Evolutionary conservation across 2,113 vertebrate species (phyloP), one percentile per base, ranked within the genome.

Genomic region (Syrmaticus mikado): DNA sequence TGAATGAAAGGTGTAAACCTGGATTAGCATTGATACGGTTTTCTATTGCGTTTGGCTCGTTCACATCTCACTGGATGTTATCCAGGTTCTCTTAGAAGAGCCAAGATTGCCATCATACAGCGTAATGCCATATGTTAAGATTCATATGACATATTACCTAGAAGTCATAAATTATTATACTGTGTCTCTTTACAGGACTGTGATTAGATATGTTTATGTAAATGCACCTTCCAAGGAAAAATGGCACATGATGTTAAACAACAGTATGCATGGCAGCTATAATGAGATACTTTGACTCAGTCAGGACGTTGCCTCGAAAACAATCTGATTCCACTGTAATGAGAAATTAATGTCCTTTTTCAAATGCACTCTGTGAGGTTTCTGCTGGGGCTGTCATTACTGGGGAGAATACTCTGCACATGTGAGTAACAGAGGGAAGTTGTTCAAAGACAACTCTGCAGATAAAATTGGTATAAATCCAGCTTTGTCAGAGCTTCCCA

Each of bases 1-100:
- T 97, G 96, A 97, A 98, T 77, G 95, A 96, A 98, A 98, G 97
- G 96, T 98, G 97, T 97, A 98, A 98, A 98, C 97, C 97, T 98
- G 97, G 97, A 97, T 97, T 97, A 97, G 96, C 75, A 43, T 96
- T 73, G 97, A 96, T 98, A 97, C 4, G 96, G 95, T 95, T 97
- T 96, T 97, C 92, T 97, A 70, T 97, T 96, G 97, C 96, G 28
- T 97, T 97, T 98, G 98, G 97, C 98, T 98, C 95, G 83, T 96
- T 97, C 94, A 72, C 81, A 13, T 97, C 87, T 96, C 95, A 66
- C 97, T 98, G 97, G 97, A 98, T 96, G 96, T 97, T 97, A 86
- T 98, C 98, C 98, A 98, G 96, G 92, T 97, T 97, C 92, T 93
- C 85, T 87, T 84, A 66, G 93, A 97, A 97, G 89, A 93, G 97